Percentiles rank a stretch among this genome's conserved stretches.
phyloP scores from a whole-genome alignment of 2,888 invertebrate genomes.

The Byasa hedistus region DNA sequence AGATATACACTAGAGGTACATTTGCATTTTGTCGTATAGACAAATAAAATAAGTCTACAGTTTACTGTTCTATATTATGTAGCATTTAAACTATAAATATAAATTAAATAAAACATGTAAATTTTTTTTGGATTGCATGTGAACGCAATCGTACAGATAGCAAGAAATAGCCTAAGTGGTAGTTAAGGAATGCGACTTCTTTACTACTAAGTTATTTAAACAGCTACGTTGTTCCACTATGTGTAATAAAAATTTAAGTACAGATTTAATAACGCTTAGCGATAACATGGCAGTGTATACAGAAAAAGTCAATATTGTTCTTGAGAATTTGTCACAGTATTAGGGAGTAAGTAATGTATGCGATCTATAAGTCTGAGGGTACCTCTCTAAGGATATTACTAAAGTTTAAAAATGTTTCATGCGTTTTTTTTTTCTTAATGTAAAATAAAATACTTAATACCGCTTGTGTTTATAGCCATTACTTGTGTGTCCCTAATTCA shows the following conservation, averaged over 20 bases:
- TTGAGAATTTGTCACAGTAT: constrained; percentile 6
- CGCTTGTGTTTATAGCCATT: too few relatives aligned
- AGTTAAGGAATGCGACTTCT: not conserved
- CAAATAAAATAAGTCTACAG: too few relatives aligned
- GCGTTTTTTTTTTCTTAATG: not conserved
- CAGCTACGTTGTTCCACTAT: not conserved
- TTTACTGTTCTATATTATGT: too few relatives aligned
- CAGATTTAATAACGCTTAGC: constrained; percentile 12
- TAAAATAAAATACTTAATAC: not conserved
- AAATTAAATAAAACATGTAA: too few relatives aligned
- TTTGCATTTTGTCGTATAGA: too few relatives aligned
- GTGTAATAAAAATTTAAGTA: not conserved
- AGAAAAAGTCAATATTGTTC: constrained; percentile 8
- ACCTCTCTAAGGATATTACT: not conserved
- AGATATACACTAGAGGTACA: too few relatives aligned
- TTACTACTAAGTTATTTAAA: not conserved
- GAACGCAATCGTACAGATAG: too few relatives aligned
- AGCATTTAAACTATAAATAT: too few relatives aligned
- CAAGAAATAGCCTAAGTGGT: not conserved
- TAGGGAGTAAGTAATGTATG: not conserved
- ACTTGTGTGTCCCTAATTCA: too few relatives aligned
- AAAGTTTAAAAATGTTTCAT: not conserved
- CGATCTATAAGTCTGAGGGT: not conserved
- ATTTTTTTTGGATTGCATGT: too few relatives aligned
- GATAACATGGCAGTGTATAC: constrained; percentile 8